Percentiles rank a stretch among this genome's conserved stretches.
These are phyloP conservation scores for Oostethus manadensis DNA, from an alignment of 2,113 vertebrate genomes.

Conservation along the genomic window DNA sequence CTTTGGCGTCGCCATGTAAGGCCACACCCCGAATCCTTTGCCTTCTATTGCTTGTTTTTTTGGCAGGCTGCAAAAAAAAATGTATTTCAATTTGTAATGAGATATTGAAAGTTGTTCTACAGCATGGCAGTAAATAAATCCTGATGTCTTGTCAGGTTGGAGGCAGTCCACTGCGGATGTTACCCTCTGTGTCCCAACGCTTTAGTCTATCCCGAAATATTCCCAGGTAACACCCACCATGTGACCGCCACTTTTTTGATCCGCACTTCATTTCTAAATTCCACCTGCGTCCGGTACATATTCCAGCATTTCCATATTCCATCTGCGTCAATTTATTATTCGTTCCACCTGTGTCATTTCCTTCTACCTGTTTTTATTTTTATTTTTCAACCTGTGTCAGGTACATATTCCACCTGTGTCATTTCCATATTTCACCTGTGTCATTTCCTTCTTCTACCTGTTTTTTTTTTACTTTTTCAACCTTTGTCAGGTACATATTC, in stretches of 20 bases:
- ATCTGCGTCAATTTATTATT: too few species aligned
- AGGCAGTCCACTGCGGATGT: constrained; percentile 91
- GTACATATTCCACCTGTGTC: too few species aligned
- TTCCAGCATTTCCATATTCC: neutral
- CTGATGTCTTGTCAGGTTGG: constrained; percentile 73
- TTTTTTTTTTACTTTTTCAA: too few species aligned
- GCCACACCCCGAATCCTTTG: constrained; percentile 25
- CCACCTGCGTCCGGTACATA: neutral
- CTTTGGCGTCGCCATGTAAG: constrained; percentile 96
- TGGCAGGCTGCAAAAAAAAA: neutral
- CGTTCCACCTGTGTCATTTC: constrained; percentile 71
- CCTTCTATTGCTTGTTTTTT: neutral
- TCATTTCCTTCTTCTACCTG: too few species aligned
- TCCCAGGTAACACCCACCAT: constrained; percentile 77
- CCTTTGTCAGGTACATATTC: too few species aligned
- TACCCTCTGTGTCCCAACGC: constrained; percentile 89
- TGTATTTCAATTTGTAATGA: too few species aligned
- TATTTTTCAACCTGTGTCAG: too few species aligned
- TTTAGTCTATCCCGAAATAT: constrained; percentile 92
- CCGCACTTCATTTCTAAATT: too few species aligned
- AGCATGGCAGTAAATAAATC: neutral
- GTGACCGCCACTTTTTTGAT: neutral
- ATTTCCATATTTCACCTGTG: too few species aligned
- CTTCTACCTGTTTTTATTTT: too few species aligned
- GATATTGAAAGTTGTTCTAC: neutral